Evolutionary conservation across 2,113 vertebrate genomes (phyloP).

Genomic region (Atractosteus spatula): DNA sequence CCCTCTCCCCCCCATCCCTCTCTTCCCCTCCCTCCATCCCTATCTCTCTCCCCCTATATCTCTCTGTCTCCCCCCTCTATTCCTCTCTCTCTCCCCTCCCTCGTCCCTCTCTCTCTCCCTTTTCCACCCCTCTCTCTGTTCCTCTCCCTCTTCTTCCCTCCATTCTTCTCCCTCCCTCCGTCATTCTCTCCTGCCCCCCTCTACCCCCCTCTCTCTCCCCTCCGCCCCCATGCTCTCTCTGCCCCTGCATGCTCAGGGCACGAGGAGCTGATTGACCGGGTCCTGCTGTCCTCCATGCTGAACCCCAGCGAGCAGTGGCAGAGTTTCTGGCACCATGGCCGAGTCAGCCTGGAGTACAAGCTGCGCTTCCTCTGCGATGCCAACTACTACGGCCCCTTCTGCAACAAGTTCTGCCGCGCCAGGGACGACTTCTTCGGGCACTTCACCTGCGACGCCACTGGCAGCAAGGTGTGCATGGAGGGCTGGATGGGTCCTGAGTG

Average conservation of each 20-base stretch:
- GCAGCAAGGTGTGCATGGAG: conserved; percentile 76
- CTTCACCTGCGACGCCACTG: conserved; percentile 69
- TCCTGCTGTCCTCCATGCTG: conserved; percentile 71
- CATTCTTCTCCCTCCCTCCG: not conserved
- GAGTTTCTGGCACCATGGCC: conserved; percentile 63
- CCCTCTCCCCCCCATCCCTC: no score
- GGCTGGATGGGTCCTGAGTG: conserved; percentile 67
- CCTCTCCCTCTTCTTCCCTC: not conserved
- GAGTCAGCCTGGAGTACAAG: conserved; percentile 67
- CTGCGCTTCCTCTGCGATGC: conserved; percentile 68
- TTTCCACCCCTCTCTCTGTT: not conserved
- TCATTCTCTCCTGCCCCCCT: not conserved
- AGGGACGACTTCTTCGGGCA: conserved; percentile 73
- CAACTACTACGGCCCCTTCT: conserved; percentile 72
- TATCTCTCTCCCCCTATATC: not conserved
- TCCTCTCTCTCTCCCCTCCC: not conserved
- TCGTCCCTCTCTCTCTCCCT: no score
- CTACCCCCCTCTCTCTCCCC: no score
- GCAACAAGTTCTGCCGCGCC: conserved; percentile 66
- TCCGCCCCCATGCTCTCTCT: not conserved
- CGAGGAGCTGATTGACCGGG: conserved; percentile 66
- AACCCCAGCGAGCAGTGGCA: conserved; percentile 73
- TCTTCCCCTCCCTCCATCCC: not conserved
- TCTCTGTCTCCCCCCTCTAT: not conserved
- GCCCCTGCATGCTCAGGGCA: conserved; percentile 46